Percentiles rank a stretch among this genome's conserved stretches.
Conservation (phyloP, 1,140 invertebrate species). For the Drosophila azteca region DNA sequence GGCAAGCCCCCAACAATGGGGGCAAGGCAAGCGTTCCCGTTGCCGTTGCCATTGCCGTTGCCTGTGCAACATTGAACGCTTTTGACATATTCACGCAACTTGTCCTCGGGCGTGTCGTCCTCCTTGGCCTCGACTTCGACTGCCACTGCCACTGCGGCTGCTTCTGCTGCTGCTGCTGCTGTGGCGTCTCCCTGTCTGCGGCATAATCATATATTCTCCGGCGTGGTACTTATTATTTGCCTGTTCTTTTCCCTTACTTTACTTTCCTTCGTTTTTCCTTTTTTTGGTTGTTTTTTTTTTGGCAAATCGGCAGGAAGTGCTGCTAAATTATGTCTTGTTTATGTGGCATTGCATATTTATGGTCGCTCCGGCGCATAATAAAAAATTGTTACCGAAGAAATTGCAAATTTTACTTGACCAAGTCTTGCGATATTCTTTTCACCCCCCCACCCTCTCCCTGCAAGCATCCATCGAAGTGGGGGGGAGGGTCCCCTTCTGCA, state of each 20-base stretch:
- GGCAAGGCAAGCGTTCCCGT: conserved; percentile 17
- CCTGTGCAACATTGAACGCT: conserved; percentile 77
- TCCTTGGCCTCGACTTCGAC: conserved; percentile 4
- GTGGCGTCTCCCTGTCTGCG: conserved; percentile 73
- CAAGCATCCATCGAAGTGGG: too few relatives aligned
- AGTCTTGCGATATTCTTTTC: conserved; percentile 36
- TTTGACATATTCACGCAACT: conserved; percentile 80
- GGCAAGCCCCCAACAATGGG: conserved; percentile 75
- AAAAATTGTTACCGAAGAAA: conserved; percentile 72
- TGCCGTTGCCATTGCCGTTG: conserved; percentile 47
- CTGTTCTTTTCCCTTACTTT: conserved; percentile 48
- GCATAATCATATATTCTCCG: conserved; percentile 80
- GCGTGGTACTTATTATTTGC: conserved; percentile 75
- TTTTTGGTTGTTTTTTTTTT: conserved; percentile 45
- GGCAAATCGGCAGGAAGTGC: conserved; percentile 79
- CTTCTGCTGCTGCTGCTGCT: conserved; percentile 7
- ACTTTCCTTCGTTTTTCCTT: conserved; percentile 54
- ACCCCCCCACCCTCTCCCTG: neutral
- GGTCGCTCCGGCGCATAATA: conserved; percentile 67
- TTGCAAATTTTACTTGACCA: conserved; percentile 77
- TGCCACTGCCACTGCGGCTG: conserved; percentile 15
- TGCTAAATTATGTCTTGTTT: conserved; percentile 82
- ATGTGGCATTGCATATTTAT: conserved; percentile 81
- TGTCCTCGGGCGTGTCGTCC: conserved; percentile 49
- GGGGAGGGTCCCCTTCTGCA: neutral